Percentiles rank a stretch among this genome's conserved stretches.
phyloP scores from a whole-genome alignment of 2,797 vertebrate species.

The Peromyscus melanophrys region DNA sequence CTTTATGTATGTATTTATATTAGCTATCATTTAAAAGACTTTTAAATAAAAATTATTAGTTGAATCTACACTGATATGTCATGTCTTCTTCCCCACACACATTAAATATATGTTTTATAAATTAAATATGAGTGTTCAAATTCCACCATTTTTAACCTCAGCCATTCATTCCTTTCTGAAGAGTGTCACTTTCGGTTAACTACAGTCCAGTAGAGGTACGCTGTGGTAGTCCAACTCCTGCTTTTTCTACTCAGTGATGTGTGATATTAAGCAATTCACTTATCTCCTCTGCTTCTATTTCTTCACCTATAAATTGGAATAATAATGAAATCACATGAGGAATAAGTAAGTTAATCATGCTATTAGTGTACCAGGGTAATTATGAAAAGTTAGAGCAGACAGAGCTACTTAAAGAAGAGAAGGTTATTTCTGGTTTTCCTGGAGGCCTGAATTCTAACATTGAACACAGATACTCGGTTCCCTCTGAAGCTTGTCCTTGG shows the following conservation, averaged over 20 bases:
- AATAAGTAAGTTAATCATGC: not conserved
- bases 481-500: not conserved
- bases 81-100: not conserved
- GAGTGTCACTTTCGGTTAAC: not conserved
- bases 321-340: not conserved
- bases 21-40: not conserved
- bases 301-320: not conserved
- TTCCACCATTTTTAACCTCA: not conserved
- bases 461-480: not conserved
- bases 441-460: not conserved
- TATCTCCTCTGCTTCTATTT: not conserved
- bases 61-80: not conserved
- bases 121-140: not conserved
- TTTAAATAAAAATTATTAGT: not conserved
- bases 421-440: not conserved
- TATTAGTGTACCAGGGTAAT: not conserved
- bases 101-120: not conserved
- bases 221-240: not conserved
- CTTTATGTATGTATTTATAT: not conserved
- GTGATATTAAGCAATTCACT: not conserved
- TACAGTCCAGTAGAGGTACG: rapidly evolving
- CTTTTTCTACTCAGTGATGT: not conserved
- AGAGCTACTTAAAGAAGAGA: not conserved
- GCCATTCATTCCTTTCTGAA: not conserved
- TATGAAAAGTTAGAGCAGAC: not conserved